These are phyloP conservation scores for Drosophila saltans DNA, from an alignment of 1,140 invertebrate genomes.

Conservation along the genomic window DNA sequence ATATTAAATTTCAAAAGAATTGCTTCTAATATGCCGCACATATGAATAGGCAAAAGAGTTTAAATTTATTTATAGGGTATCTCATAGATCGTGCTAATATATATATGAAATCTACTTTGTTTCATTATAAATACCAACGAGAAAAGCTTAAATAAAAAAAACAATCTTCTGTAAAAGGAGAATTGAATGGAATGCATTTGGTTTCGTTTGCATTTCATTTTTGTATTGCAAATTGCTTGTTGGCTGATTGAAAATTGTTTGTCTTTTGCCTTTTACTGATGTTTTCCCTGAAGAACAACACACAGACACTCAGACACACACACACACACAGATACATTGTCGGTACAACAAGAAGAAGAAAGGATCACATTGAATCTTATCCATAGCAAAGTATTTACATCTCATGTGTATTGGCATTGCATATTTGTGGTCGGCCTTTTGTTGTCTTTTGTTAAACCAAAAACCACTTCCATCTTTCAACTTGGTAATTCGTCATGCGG, in stretches of 20 bases:
- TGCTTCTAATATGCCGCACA: background rate
- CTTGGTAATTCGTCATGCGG: slow-evolving; percentile 14
- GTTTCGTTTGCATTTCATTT: slow-evolving; percentile 75
- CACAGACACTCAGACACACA: slow-evolving; percentile 27
- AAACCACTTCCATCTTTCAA: slow-evolving; percentile 12
- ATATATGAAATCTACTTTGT: background rate
- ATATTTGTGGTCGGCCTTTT: slow-evolving; percentile 71
- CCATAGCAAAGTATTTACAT: slow-evolving; percentile 12
- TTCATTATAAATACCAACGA: background rate
- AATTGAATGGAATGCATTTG: slow-evolving; percentile 50
- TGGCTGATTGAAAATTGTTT: slow-evolving; percentile 55
- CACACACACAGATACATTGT: background rate
- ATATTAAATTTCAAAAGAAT: background rate
- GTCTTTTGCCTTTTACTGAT: slow-evolving; percentile 29
- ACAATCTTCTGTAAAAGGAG: background rate
- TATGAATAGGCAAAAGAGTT: too few species aligned
- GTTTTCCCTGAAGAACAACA: slow-evolving; percentile 71
- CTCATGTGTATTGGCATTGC: slow-evolving; percentile 30
- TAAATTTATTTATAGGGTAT: background rate
- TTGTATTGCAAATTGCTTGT: slow-evolving; percentile 58
- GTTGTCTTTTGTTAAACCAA: slow-evolving; percentile 50
- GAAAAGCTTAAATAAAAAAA: background rate
- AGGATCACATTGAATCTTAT: background rate
- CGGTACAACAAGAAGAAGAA: background rate
- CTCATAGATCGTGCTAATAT: background rate